Evolutionary conservation across 1,140 invertebrate species (phyloP), one percentile per base, ranked within the genome.

Genomic region (Cheumatopsyche charites): DNA sequence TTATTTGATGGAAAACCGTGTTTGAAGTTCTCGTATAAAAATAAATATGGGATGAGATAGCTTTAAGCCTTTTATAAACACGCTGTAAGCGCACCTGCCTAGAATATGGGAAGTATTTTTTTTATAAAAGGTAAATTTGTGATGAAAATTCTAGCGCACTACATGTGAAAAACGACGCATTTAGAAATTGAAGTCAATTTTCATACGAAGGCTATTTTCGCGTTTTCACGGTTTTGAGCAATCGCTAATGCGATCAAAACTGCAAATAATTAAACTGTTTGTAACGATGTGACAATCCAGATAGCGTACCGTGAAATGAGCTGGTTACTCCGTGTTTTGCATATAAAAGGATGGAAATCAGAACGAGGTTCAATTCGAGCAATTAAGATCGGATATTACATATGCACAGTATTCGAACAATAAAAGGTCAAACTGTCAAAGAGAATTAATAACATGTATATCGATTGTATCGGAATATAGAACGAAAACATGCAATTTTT

Each of bases 331-430:
- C 7, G 11, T 58, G 55, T 58, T 26, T 58, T 25, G 55, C 55
- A 58, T 58, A 58, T 58, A 25, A 58, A 58, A 58, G 55, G 23
- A 5, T 58, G 55, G 13, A 12, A 58, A 25, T 58, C 55, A 58
- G 23, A 58, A 58, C 55, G 23, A 58, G 55, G 19, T 58, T 58
- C 21, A 25, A 23, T 25, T 26, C 11, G 55, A 12, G 21, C 21
- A 58, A 58, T 58, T 9, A 26, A 23, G 23, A 58, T 58, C 23
- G 5, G 17, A 13, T 58, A 4, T 36, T 36, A 9, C 9, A 36
- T 36, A 9, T 9, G 29, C 29, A 36, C 29, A 4, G 55, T 25
- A 11, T 25, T 21, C 15, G 55, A 58, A 26, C 21, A 25, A 58
- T 21, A 58, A 58, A 58, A 58, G 49, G 13, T 36, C 17, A 58